phyloP scores from a whole-genome alignment of 2,797 vertebrate genomes.

The Melanotaenia parkinsoni region DNA sequence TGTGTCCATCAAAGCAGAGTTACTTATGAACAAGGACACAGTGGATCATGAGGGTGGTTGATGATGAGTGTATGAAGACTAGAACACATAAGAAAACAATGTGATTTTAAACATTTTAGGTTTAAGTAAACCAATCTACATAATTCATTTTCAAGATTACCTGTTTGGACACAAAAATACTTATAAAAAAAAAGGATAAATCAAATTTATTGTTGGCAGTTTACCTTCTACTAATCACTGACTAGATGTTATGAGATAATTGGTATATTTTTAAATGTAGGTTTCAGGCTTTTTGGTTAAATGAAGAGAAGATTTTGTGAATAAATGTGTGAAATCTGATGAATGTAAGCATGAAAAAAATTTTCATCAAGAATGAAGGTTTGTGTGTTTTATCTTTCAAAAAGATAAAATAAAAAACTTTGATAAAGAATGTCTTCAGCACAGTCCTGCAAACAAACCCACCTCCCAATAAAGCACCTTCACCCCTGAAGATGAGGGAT shows the following conservation, averaged over 20 bases:
- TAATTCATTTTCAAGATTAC: background rate
- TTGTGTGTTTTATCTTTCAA: background rate
- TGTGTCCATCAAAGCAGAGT: slow-evolving; percentile 61
- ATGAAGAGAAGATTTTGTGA: too few species aligned
- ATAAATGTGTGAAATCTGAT: background rate
- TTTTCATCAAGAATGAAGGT: background rate
- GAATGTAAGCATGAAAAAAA: background rate
- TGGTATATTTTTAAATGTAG: background rate
- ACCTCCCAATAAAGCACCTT: background rate
- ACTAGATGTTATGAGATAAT: background rate
- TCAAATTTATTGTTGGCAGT: background rate
- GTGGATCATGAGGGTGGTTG: slow-evolving; percentile 32
- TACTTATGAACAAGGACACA: slow-evolving; percentile 52
- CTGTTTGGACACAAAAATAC: background rate
- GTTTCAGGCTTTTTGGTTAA: too few species aligned
- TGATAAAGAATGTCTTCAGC: background rate
- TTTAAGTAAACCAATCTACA: background rate
- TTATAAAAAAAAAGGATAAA: background rate
- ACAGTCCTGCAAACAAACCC: background rate
- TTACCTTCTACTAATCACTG: background rate
- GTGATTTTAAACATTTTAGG: background rate
- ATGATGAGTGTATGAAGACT: background rate
- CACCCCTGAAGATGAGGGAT: background rate
- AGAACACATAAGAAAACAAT: slow-evolving; percentile 3
- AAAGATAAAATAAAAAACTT: background rate